Conservation (phyloP, 2,797 vertebrate species). For the Lithobates sylvaticus region DNA sequence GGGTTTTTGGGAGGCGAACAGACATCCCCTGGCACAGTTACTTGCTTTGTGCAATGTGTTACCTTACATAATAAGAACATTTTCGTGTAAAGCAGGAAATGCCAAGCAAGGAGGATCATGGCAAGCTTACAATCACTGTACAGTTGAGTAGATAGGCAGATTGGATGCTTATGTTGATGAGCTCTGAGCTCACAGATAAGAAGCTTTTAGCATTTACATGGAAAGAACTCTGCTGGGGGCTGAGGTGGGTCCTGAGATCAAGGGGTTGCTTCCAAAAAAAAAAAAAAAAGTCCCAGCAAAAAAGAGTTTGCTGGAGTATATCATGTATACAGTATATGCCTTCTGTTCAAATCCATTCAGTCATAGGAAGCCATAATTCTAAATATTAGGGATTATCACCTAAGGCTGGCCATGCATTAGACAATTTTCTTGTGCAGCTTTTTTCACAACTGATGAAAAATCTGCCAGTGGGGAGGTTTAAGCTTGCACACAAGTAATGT, state of each 20-base stretch:
- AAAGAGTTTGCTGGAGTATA: neutral
- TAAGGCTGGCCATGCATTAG: too few relatives aligned
- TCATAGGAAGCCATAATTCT: neutral
- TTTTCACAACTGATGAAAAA: too few relatives aligned
- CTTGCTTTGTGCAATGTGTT: slow-evolving; percentile 56
- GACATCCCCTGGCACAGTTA: neutral
- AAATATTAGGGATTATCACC: too few relatives aligned
- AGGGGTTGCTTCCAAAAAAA: slow-evolving; percentile 28
- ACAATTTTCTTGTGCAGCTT: too few relatives aligned
- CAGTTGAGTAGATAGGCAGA: slow-evolving; percentile 58
- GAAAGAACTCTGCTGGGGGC: slow-evolving; percentile 55
- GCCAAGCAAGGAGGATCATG: slow-evolving; percentile 4
- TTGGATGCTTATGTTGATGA: slow-evolving; percentile 77
- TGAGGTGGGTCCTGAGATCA: slow-evolving; percentile 53
- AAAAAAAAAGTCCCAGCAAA: neutral
- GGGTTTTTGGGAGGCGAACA: neutral
- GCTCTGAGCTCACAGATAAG: slow-evolving; percentile 71
- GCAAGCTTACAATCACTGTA: slow-evolving; percentile 41
- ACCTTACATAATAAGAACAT: slow-evolving; percentile 75
- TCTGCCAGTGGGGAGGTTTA: too few relatives aligned
- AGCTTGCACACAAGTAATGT: too few relatives aligned
- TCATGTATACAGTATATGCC: too few relatives aligned
- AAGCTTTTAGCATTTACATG: slow-evolving; percentile 82
- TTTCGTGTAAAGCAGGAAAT: slow-evolving; percentile 21
- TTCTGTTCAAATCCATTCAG: neutral